Evolutionary conservation across 2,888 invertebrate genomes (phyloP), one percentile per base, ranked within the genome.

Genomic region (Drymonia ruficornis): DNA sequence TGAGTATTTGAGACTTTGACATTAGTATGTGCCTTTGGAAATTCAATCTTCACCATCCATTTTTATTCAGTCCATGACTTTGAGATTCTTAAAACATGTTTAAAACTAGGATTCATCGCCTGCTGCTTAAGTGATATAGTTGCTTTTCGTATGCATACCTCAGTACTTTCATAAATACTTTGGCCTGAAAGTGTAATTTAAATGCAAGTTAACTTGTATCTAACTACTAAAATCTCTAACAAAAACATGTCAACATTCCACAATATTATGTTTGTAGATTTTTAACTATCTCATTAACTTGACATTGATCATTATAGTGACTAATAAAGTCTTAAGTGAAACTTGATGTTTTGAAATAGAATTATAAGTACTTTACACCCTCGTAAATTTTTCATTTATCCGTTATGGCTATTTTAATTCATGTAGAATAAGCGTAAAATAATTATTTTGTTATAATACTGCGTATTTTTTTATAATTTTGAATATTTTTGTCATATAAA

Each of bases 21-120:
- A 69, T 68, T 76, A 78, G 78, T 70, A 84, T 83, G 87, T 89
- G 90, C 89, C 90, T 89, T 87, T 83, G 67, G 71, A 79, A 81
- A 78, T 80, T 74, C 68, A 75, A 79, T 74, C 72, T 74, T 82
- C 84, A 85, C 84, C 85, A 85, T 86, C 84, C 86, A 84, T 80
- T 81, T 80, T 78, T 79, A 83, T 73, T 78, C 76, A 82, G 84
- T 87, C 86, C 84, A 82, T 77, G 60, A 65, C 62, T 51, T 44
- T 44, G 29, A 36, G 31, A 47, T 47, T 47, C 11, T 18, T 19
- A 44, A n/a, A 40, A 15, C 16, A 11, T 18, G 11, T 9, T 42
- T 11, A 13, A 23, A 13, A 12, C 19, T 60, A 55, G 43, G 42
- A 16, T 16, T 16, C 16, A 40, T 40, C 40, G n/a, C 40, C 40